Base-by-base conservation (phyloP, 2,888 invertebrate species). In the Tanaodytes sp. region DNA sequence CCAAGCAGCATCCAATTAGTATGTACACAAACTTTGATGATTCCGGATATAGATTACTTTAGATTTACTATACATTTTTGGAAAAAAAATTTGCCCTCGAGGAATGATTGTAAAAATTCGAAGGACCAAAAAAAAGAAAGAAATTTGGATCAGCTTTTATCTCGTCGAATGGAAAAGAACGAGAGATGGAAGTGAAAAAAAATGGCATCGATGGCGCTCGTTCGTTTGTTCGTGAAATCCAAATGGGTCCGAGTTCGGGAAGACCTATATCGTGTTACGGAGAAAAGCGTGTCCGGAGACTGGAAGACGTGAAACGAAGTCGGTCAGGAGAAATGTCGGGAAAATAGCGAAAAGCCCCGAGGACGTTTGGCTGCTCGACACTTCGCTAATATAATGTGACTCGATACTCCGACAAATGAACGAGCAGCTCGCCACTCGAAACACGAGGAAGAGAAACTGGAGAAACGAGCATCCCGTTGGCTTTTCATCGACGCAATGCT, bases 381-480 rank as follows among this genome's bases (percentile, higher is more conserved):
- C 74, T 75, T 76, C 72, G 77, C 78, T 78, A 79, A 80, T 82
- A 77, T 79, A 79, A 81, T 76, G 76, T 79, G 79, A 80, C 78
- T 77, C 77, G 77, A 76, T 77, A 78, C 78, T 66, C 62, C 74
- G 73, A 74, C 72, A 72, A 76, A 74, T 67, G 71, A 70, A 57
- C 65, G 51, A 33, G 59, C 45, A 18, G 39, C 30, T 57, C 46
- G 52, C 45, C 40, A 48, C 36, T 51, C 49, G 67, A 61, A 63
- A 48, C 61, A 48, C 52, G 54, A 49, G 58, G n/a, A n/a, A n/a
- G n/a, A 66, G 45, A 67, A 46, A 20, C 63, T 51, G 45, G 42
- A 37, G 4, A 48, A 63, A 65, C 46, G 58, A 55, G 59, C 52
- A 42, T 73, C n/a, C n/a, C n/a, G n/a, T n/a, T n/a, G n/a, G n/a